Evolutionary conservation across 2,888 invertebrate species (phyloP).

Genomic region (Oxyteleia sp.): DNA sequence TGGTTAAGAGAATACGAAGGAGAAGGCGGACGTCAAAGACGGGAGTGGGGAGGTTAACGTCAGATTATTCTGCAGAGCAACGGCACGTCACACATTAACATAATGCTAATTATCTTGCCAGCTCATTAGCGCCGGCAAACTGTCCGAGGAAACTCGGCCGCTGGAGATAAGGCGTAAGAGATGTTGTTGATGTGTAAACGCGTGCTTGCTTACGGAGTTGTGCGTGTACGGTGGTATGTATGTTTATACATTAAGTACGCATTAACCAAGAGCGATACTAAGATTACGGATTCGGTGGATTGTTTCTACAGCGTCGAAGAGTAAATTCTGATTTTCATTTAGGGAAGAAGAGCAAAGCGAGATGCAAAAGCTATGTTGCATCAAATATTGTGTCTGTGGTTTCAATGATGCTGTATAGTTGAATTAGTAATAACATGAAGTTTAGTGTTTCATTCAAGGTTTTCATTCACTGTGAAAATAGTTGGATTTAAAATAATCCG

Average conservation of each 20-base stretch:
- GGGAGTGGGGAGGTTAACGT: conserved; percentile 81
- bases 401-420: no score
- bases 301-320: no score
- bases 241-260: conserved; percentile 55
- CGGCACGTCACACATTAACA: conserved; percentile 86
- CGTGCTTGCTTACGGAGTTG: conserved; percentile 54
- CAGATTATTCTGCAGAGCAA: conserved; percentile 77
- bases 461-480: no score
- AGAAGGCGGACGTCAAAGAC: conserved; percentile 60
- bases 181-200: conserved; percentile 65
- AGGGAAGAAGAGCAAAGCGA: no score
- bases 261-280: conserved; percentile 43
- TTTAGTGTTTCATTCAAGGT: no score
- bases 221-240: conserved; percentile 54
- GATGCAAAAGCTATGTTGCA: no score
- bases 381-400: no score
- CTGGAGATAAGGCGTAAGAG: conserved; percentile 83
- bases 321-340: no score
- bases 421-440: no score
- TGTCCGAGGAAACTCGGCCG: conserved; percentile 87
- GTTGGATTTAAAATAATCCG: no score
- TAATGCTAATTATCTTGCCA: conserved; percentile 88
- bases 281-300: conserved; percentile 48
- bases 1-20: conserved; percentile 77
- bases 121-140: conserved; percentile 87